A percentile compares a stretch with the other conserved stretches of the same genome.
Conservation (phyloP, 2,797 vertebrate genomes). For the Nyctalus aviator region DNA sequence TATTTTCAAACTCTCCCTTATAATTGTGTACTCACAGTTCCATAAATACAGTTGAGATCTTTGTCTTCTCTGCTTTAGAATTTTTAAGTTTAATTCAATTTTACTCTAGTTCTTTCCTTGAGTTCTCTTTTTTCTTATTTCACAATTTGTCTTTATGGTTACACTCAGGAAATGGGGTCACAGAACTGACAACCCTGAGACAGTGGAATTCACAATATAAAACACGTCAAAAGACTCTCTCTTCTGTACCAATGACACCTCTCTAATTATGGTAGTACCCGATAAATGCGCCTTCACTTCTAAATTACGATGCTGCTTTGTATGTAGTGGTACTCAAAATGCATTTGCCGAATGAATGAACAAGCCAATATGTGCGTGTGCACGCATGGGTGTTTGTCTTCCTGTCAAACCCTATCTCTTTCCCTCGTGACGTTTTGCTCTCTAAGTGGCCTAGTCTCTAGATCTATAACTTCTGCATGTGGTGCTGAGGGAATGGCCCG, state of each 20-base stretch:
- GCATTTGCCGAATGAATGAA: not conserved
- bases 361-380: not conserved
- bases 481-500: fast-evolving
- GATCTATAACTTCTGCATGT: not conserved
- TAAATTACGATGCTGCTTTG: not conserved
- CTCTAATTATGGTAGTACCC: not conserved
- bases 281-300: not conserved
- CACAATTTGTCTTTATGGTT: not conserved
- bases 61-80: not conserved
- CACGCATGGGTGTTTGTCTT: not conserved
- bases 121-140: not conserved
- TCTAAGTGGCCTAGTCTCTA: not conserved
- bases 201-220: not conserved
- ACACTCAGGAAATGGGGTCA: not conserved
- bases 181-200: not conserved
- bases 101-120: not conserved
- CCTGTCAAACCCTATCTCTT: not conserved
- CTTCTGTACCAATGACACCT: not conserved
- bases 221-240: not conserved
- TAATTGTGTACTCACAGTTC: not conserved
- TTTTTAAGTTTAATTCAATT: not conserved
- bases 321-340: not conserved
- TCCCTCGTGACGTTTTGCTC: not conserved
- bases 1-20: not conserved
- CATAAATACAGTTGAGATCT: not conserved